Evolutionary conservation across 2,113 vertebrate genomes (phyloP).

Genomic region (Callopanchax toddi): DNA sequence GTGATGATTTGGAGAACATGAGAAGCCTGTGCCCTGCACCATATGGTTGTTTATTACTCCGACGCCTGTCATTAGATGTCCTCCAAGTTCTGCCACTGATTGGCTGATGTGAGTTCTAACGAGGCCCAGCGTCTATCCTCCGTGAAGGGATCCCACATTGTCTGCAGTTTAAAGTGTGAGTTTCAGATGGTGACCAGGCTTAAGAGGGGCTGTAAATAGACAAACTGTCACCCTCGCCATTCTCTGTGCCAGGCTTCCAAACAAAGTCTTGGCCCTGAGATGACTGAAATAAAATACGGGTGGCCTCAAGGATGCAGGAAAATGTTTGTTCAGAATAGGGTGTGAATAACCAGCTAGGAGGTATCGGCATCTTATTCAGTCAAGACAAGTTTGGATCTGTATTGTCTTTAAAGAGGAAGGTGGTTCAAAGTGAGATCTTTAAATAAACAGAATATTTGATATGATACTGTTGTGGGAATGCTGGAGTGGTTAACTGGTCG

Average conservation of each 20-base stretch:
- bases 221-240: slow-evolving; percentile 27
- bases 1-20: slow-evolving; percentile 41
- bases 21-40: slow-evolving; percentile 49
- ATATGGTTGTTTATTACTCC: slow-evolving; percentile 46
- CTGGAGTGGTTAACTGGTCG: too few relatives aligned
- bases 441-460: too few relatives aligned
- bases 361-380: slow-evolving; percentile 1
- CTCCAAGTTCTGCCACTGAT: slow-evolving; percentile 54
- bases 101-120: slow-evolving; percentile 49
- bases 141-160: slow-evolving; percentile 65
- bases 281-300: slow-evolving; percentile 35
- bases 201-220: slow-evolving; percentile 69
- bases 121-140: slow-evolving; percentile 57
- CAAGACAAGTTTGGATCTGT: background rate
- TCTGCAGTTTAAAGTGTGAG: slow-evolving; percentile 65
- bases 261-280: slow-evolving; percentile 36
- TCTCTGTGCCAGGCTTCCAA: slow-evolving; percentile 59
- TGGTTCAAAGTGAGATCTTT: too few relatives aligned
- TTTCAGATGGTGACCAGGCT: slow-evolving; percentile 67
- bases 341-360: background rate
- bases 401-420: background rate
- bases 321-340: slow-evolving; percentile 17
- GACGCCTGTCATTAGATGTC: slow-evolving; percentile 43
- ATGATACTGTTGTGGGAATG: too few relatives aligned
- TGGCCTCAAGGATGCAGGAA: slow-evolving; percentile 29